Evolutionary conservation across 2,888 invertebrate genomes (phyloP).

Genomic region (Pseudococcus longispinus): DNA sequence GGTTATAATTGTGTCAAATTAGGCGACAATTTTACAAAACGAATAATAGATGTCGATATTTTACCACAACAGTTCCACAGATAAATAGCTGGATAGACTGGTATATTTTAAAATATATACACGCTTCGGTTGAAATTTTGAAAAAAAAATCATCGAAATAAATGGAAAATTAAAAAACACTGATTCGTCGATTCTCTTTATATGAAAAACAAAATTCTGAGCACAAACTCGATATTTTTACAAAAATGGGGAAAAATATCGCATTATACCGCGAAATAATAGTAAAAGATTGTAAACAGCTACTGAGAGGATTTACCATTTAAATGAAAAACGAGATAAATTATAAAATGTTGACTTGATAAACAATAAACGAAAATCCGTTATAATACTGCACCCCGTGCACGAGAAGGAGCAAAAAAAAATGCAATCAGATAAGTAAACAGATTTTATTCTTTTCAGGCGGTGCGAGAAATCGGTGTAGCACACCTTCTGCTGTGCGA

Average conservation of each 20-base stretch:
- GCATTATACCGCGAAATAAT: background rate
- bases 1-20: background rate
- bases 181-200: background rate
- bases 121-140: background rate
- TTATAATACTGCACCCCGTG: conserved; percentile 11
- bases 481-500: conserved; percentile 46
- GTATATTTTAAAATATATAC: background rate
- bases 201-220: background rate
- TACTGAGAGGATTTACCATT: background rate
- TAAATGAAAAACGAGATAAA: conserved; percentile 11
- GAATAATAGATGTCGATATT: background rate
- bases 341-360: conserved; percentile 11
- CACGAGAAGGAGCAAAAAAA: background rate
- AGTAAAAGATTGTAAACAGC: background rate
- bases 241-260: background rate
- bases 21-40: background rate
- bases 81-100: background rate
- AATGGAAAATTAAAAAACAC: background rate
- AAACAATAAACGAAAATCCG: conserved; percentile 11
- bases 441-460: conserved; percentile 42
- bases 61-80: background rate
- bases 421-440: conserved; percentile 48
- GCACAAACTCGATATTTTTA: background rate
- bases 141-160: background rate
- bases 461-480: background rate